These are phyloP conservation scores for Chrysina gloriosa DNA, from an alignment of 2,888 invertebrate species.

Conservation along the genomic window DNA sequence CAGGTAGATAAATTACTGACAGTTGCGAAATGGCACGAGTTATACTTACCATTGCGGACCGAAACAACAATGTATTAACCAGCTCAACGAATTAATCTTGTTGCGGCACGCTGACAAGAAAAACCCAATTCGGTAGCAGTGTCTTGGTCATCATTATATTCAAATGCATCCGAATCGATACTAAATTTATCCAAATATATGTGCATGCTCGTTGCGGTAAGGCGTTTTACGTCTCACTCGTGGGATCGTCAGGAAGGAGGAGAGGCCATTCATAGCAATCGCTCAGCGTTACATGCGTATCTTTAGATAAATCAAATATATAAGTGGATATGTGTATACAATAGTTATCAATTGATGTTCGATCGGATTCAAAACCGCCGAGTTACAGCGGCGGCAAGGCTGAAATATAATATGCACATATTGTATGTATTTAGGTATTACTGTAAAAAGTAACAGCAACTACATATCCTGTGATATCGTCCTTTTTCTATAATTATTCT, in stretches of 20 bases:
- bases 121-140: slow-evolving; percentile 23
- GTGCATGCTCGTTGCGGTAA: slow-evolving; percentile 18
- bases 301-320: neutral
- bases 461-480: too few species aligned
- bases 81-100: slow-evolving; percentile 19
- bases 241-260: neutral
- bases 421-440: too few species aligned
- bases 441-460: too few species aligned
- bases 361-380: too few species aligned
- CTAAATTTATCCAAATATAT: slow-evolving; percentile 37
- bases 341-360: too few species aligned
- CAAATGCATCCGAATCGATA: slow-evolving; percentile 32
- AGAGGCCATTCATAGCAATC: slow-evolving; percentile 3
- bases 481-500: too few species aligned
- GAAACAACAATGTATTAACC: neutral
- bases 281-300: neutral
- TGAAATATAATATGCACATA: too few species aligned
- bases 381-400: too few species aligned
- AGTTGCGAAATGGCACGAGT: too few species aligned
- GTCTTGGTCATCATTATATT: slow-evolving; percentile 23
- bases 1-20: too few species aligned
- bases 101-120: neutral
- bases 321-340: neutral
- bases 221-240: slow-evolving; percentile 30
- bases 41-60: too few species aligned